Conservation (phyloP, 2,888 invertebrate species). For the Lithophane socia region DNA sequence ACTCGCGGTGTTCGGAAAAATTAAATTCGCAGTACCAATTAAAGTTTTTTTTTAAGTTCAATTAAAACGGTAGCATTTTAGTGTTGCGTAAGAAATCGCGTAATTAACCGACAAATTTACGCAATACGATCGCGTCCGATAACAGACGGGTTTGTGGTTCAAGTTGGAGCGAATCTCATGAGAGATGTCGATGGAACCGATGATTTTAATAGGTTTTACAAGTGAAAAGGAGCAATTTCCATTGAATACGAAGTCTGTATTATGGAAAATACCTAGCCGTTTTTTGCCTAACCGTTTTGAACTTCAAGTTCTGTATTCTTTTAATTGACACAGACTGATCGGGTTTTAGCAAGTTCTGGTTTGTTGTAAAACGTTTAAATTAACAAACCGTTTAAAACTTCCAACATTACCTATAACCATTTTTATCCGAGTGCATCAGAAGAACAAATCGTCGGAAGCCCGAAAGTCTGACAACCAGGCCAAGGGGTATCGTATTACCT, state of each 20-base stretch:
- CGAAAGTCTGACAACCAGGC: too few species aligned
- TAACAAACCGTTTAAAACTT: neutral
- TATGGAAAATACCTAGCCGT: too few species aligned
- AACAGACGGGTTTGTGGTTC: slow-evolving; percentile 55
- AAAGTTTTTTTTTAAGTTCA: slow-evolving; percentile 76
- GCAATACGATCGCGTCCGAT: slow-evolving; percentile 82
- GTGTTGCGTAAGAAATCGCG: slow-evolving; percentile 77
- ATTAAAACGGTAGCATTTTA: slow-evolving; percentile 84
- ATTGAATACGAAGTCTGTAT: neutral
- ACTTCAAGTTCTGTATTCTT: neutral
- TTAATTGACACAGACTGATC: neutral
- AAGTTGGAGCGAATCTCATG: slow-evolving; percentile 22
- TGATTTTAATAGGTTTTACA: neutral
- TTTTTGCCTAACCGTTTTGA: too few species aligned
- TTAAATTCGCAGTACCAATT: slow-evolving; percentile 73
- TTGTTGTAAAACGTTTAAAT: too few species aligned
- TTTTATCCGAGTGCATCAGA: too few species aligned
- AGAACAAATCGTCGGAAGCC: too few species aligned
- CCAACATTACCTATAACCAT: too few species aligned
- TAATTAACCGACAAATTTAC: slow-evolving; percentile 85
- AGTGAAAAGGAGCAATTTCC: neutral
- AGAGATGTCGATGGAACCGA: neutral
- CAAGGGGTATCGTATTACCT: too few species aligned
- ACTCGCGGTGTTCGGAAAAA: slow-evolving; percentile 69
- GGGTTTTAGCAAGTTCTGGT: too few species aligned